These are phyloP conservation scores for Lates japonicus DNA, from an alignment of 2,797 vertebrate genomes.

Conservation along the genomic window DNA sequence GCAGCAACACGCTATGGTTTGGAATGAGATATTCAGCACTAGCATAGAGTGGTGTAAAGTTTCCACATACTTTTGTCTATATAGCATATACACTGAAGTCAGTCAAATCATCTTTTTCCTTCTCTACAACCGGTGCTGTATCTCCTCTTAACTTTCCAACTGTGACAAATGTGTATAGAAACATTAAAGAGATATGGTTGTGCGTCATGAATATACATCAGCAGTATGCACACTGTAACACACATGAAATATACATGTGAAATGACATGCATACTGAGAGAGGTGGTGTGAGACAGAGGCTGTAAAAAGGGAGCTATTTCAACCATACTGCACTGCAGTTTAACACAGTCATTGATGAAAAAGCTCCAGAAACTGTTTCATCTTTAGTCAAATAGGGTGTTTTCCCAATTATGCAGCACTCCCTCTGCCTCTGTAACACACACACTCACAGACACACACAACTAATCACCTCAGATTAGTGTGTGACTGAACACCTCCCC, in stretches of 20 bases:
- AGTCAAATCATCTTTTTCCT: not conserved
- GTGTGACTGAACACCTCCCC: conserved; percentile 50
- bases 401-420: conserved; percentile 41
- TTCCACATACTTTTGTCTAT: not conserved
- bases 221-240: conserved; percentile 3
- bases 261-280: not conserved
- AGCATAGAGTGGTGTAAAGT: not conserved
- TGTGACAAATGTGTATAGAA: conserved; percentile 18
- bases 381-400: conserved; percentile 53
- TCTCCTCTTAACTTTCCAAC: conserved; percentile 3
- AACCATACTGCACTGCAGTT: not conserved
- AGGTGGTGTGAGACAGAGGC: not conserved
- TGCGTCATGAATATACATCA: conserved; percentile 6
- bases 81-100: not conserved
- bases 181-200: conserved; percentile 37
- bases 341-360: conserved; percentile 30
- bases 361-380: conserved; percentile 43
- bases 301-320: conserved; percentile 7
- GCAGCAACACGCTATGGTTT: not conserved
- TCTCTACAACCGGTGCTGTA: not conserved
- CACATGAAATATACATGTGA: conserved; percentile 44
- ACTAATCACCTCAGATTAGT: conserved; percentile 67
- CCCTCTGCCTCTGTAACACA: conserved; percentile 13
- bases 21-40: not conserved
- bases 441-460: conserved; percentile 16